Evolutionary conservation across 2,888 invertebrate species (phyloP), one percentile per base, ranked within the genome.

Genomic region (Clusia tigrina): DNA sequence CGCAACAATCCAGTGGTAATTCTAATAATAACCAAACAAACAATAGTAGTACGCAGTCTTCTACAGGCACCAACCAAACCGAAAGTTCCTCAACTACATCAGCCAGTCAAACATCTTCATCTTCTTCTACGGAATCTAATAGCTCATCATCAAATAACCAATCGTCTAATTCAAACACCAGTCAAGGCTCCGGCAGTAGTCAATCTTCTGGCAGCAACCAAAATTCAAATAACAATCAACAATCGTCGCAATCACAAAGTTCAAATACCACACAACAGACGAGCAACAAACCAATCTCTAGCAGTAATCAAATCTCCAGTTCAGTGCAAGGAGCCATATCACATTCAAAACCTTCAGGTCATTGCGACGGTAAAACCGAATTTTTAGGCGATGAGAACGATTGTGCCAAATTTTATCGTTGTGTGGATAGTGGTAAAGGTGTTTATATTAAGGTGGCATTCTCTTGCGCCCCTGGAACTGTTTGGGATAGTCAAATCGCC

Each of bases 361-460:
- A 60, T 5, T 80, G 80, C 60, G 66, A 69, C 6, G 59, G 53
- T 6, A 74, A 74, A 54, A 85, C 84, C 2, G 73, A 74, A 64
- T 86, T 83, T 71, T 63, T 86, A 10, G 79, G 81, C 0, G 85
- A 86, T 74, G 68, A 76, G 1, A 69, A 78, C 2, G 85, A 88
- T 66, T 89, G 89, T 67, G 84, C 81, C 46, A 88, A 87, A 71
- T 89, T 88, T 74, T 87, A 87, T 70, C 84, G 88, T n/a, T 89
- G 89, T 69, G 85, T 86, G 0, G 80, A 84, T 60, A 81, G 85
- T 46, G 85, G 84, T 2, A 77, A 81, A 46, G 85, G 85, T 2
- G 83, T 83, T 1, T 87, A 80, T 65, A 83, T 72, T 22, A 85
- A 81, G 65, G 84, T 86, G 62, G 81, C 86, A 18, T 88, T 87